These are phyloP conservation scores for Mantis religiosa DNA, from an alignment of 2,888 invertebrate genomes.

Conservation along the genomic window DNA sequence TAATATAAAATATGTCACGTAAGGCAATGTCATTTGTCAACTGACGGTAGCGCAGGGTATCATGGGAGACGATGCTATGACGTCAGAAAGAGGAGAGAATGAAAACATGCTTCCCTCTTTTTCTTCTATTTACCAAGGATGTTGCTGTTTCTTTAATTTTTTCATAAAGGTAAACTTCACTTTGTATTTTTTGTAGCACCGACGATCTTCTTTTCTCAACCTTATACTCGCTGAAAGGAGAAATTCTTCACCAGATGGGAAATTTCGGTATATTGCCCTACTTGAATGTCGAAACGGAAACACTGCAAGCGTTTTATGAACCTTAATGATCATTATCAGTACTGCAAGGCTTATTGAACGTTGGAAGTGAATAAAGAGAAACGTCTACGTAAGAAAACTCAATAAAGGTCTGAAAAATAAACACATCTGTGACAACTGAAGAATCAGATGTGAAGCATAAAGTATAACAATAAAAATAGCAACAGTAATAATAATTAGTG, in stretches of 20 bases:
- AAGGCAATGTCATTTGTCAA: constrained; percentile 1
- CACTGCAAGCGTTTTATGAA: not conserved
- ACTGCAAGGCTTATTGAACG: not conserved
- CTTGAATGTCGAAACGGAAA: not conserved
- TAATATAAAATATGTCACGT: constrained; percentile 1
- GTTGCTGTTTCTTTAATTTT: not conserved
- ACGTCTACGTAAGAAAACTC: not conserved
- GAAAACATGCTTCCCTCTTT: not conserved
- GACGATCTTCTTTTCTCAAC: not conserved
- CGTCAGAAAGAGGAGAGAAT: not conserved
- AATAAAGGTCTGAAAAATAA: not conserved
- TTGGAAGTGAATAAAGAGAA: not conserved
- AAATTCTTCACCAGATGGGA: not conserved
- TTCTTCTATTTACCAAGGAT: not conserved
- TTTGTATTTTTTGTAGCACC: not conserved
- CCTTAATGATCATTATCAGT: not conserved
- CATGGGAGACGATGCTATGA: not conserved
- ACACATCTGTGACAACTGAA: too few relatives aligned
- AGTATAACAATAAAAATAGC: too few relatives aligned
- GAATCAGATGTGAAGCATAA: too few relatives aligned
- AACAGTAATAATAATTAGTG: too few relatives aligned
- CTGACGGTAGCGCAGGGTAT: not conserved
- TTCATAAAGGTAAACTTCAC: not conserved
- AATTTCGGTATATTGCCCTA: not conserved
- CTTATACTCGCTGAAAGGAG: not conserved